These are phyloP conservation scores for Tillus elongatus DNA, from an alignment of 2,888 invertebrate genomes.

Conservation along the genomic window DNA sequence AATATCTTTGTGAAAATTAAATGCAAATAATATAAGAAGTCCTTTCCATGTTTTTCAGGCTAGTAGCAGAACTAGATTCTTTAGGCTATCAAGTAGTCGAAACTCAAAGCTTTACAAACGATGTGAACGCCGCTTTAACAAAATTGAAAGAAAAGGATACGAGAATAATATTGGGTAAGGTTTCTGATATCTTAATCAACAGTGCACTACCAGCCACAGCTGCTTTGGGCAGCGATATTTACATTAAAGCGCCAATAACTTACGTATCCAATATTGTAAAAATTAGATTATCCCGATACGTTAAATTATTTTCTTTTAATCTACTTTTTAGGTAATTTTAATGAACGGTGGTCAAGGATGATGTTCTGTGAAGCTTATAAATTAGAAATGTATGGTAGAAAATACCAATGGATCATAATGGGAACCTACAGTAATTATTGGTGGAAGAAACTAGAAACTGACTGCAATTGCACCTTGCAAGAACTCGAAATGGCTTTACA, in stretches of 20 bases:
- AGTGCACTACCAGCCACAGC: not conserved
- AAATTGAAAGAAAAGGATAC: constrained; percentile 86
- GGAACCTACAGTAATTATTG: constrained; percentile 72
- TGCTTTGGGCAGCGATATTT: not conserved
- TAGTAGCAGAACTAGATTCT: constrained; percentile 77
- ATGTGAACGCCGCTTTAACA: constrained; percentile 67
- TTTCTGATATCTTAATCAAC: not conserved
- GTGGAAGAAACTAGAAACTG: constrained; percentile 55
- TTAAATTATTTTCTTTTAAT: no score
- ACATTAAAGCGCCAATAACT: not conserved
- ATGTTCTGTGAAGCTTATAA: constrained; percentile 85
- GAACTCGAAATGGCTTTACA: constrained; percentile 74
- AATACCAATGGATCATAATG: constrained; percentile 92
- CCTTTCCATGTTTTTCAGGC: no score
- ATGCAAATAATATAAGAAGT: no score
- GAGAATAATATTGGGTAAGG: constrained; percentile 66
- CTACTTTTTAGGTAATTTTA: constrained; percentile 68
- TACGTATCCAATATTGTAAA: no score
- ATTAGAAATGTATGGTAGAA: constrained; percentile 79
- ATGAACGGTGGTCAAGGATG: constrained; percentile 83
- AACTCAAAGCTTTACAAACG: constrained; percentile 86
- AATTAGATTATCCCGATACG: no score
- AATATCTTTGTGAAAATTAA: no score
- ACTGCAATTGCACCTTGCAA: constrained; percentile 58
- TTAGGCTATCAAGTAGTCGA: constrained; percentile 75